Percentiles rank a stretch among this genome's conserved stretches.
Evolutionary conservation across 2,797 vertebrate genomes (phyloP).

Genomic region (Caiman crocodilus): DNA sequence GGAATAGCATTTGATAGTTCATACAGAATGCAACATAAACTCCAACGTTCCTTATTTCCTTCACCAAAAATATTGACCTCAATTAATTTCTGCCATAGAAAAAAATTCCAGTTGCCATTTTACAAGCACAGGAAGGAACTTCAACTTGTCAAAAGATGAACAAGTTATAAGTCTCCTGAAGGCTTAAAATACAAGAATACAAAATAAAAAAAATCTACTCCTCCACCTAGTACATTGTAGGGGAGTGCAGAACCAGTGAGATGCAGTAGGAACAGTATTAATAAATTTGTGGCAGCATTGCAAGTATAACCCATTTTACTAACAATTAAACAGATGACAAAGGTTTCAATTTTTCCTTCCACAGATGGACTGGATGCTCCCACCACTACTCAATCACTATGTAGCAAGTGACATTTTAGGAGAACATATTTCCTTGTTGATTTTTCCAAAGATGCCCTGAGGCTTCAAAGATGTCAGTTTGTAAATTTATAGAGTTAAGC

Average conservation of each 20-base stretch:
- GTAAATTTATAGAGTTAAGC: background rate
- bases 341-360: background rate
- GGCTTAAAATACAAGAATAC: background rate
- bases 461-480: constrained; percentile 19
- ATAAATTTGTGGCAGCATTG: background rate
- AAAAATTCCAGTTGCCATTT: background rate
- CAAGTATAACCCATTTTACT: background rate
- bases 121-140: background rate
- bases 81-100: background rate
- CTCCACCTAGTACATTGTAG: background rate
- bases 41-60: background rate
- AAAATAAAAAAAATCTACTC: background rate
- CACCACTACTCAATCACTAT: background rate
- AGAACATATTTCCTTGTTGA: background rate
- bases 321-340: background rate
- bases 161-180: background rate
- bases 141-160: background rate
- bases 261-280: background rate
- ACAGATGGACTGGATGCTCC: background rate
- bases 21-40: background rate
- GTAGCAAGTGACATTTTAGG: background rate
- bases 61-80: background rate
- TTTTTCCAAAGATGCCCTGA: background rate
- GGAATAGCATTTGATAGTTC: background rate
- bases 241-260: background rate